Evolutionary conservation across 2,113 vertebrate genomes (phyloP), one percentile per base, ranked within the genome.

Genomic region (Colistium nudipinnis): DNA sequence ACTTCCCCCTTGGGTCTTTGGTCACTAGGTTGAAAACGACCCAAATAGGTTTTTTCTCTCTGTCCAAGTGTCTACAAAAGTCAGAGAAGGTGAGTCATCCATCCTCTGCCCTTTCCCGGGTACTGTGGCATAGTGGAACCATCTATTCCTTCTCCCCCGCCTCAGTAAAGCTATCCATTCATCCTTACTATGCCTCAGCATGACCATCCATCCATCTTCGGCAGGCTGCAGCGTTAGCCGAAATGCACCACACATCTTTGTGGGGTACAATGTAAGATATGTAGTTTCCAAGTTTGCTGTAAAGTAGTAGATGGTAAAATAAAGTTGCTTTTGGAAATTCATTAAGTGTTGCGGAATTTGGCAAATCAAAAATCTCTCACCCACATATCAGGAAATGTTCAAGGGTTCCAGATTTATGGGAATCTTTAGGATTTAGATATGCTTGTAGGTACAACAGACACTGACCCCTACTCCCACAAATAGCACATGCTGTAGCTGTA

Each of bases 41-140:
- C 73, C 78, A 79, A 52, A 62, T 65, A 36, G 64, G 48, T 69
- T 38, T 62, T 62, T 69, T 62, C 72, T 36, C 31, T 49, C 36
- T 47, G 56, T 80, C 81, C 70, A 55, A 1, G 66, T 55, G 38
- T 71, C 79, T 25, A 71, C 53, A 56, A 54, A 17, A 74, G 76
- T 73, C 63, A 66, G 62, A 56, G 28, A 71, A 81, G 78, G 74
- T 68, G 59, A 68, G 62, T 69, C 80, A 82, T 85, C 55, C 28
- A 82, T 85, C 39, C 52, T 65, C 68, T 53, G 71, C 59, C 60
- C 61, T 74, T 68, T 67, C 52, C 31, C 70, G 65, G 36, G 71
- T 63, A 62, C 51, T 3, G 20, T 65, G 43, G 60, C 47, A 66
- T 41, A 47, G 22, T 45, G 24, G 39, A 43, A 65, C 61, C 64